phyloP scores from a whole-genome alignment of 2,888 invertebrate genomes.

The Metellina segmentata region DNA sequence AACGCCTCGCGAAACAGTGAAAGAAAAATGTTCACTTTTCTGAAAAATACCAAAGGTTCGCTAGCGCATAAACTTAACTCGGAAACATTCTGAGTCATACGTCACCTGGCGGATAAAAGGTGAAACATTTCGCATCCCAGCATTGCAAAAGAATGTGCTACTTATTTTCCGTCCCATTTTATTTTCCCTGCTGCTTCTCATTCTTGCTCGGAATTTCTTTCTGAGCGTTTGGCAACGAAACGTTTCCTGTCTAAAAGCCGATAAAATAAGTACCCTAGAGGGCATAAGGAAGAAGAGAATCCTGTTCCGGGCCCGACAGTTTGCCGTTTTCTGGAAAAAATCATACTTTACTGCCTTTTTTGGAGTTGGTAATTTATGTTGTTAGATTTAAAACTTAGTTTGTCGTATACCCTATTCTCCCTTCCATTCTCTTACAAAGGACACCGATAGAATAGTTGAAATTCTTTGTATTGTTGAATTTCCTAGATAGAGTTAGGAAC shows the following conservation, averaged over 20 bases:
- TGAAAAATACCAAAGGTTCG: conserved; percentile 33
- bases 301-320: conserved; percentile 4
- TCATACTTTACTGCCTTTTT: conserved; percentile 31
- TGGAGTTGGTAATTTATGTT: conserved; percentile 55
- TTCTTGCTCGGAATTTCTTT: conserved; percentile 20
- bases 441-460: background rate
- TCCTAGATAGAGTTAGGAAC: background rate
- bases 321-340: conserved; percentile 30
- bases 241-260: conserved; percentile 58
- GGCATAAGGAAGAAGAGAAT: conserved; percentile 42
- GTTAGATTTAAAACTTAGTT: conserved; percentile 39
- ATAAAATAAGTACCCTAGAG: conserved; percentile 61
- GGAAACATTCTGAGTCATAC: conserved; percentile 40
- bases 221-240: conserved; percentile 8
- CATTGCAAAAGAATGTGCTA: conserved; percentile 24
- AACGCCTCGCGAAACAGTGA: background rate
- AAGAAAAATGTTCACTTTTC: background rate
- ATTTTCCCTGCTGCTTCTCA: conserved; percentile 50
- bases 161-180: conserved; percentile 53
- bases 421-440: background rate
- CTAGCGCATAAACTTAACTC: conserved; percentile 42
- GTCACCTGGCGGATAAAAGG: conserved; percentile 40
- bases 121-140: conserved; percentile 32
- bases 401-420: conserved; percentile 1
- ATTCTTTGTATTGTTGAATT: background rate